Base-by-base conservation (phyloP, 2,888 invertebrate genomes). In the Melinaea menophilus region DNA sequence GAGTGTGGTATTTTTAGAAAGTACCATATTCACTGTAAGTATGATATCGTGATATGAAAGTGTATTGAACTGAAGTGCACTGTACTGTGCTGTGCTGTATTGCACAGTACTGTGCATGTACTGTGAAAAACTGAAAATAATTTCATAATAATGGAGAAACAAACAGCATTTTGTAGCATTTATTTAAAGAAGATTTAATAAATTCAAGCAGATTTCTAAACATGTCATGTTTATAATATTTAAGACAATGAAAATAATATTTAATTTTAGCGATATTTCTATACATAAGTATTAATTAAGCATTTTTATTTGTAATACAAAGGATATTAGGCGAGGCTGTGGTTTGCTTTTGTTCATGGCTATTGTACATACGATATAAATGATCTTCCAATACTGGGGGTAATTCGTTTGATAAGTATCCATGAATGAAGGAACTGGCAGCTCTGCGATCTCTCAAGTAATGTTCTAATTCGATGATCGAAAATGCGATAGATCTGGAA, bases 381-480 rank as follows among this genome's bases (percentile, higher is more conserved):
- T 67, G 67, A 22, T 62, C 54, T 13, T 54, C 54, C 13, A 67
- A 34, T 34, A 61, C 46, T 3, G 2, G 9, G 5, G 87, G 82
- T 37, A 86, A 35, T 63, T 72, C 72, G 33, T 75, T 75, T 13
- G 76, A 13, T 48, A 73, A 64, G 56, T 73, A 69, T 33, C 71
- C 74, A 33, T 57, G 68, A 37, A 74, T 58, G 11, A 73, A 66
- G 2, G 73, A 67, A 61, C 71, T 62, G 4, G 69, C 64, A 31
- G 59, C 58, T 55, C 61, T 58, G 55, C 71, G 64, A n/a, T 66
- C 69, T 47, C 57, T 41, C 33, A 55, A 4, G 57, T 56, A 41
- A 11, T 55, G 57, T 56, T 67, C 62, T 13, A 69, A 41, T 47
- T 68, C 67, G 47, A 70, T 56, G 13, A 72, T 66, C 11, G 75